Conservation (phyloP, 53 echinoderm and acorn worm genomes). For the Echinarachnius parma region DNA sequence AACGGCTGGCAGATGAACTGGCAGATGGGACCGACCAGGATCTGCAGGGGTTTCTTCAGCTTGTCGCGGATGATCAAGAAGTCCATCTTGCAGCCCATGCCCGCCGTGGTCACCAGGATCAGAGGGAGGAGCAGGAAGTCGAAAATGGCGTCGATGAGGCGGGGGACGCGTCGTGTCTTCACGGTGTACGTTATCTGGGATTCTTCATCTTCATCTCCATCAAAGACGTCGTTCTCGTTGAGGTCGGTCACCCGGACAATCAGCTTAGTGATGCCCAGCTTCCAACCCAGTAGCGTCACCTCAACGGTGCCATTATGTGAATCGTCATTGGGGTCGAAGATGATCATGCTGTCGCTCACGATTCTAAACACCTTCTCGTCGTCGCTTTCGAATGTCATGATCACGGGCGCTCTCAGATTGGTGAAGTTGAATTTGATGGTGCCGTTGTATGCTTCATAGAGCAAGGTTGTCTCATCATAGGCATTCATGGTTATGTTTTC, state of each 20-base stretch:
- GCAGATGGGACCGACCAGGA: constrained; percentile 81
- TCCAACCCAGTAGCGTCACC: constrained; percentile 11
- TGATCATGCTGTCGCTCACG: neutral
- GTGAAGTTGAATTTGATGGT: constrained; percentile 55
- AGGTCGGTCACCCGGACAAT: constrained; percentile 14
- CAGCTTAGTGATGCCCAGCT: neutral
- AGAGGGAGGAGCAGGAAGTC: constrained; percentile 72
- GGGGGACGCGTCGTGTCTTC: constrained; percentile 64
- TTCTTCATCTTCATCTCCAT: constrained; percentile 34
- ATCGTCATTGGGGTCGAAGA: constrained; percentile 32
- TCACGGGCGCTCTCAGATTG: constrained; percentile 34
- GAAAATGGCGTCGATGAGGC: constrained; percentile 76
- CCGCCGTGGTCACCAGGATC: constrained; percentile 69
- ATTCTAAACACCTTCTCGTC: constrained; percentile 31
- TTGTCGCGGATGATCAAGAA: constrained; percentile 67
- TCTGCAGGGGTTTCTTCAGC: constrained; percentile 68
- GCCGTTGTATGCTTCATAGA: constrained; percentile 17
- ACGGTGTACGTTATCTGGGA: constrained; percentile 40
- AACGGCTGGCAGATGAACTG: constrained; percentile 89
- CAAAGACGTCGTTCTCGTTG: neutral
- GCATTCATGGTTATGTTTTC: constrained; percentile 31
- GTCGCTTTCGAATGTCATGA: constrained; percentile 50
- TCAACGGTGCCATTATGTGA: constrained; percentile 23
- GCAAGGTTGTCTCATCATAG: neutral
- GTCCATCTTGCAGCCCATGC: constrained; percentile 88